Conservation (phyloP, 92 coral and sea anemone species). For the Zoanthus solanderi region DNA sequence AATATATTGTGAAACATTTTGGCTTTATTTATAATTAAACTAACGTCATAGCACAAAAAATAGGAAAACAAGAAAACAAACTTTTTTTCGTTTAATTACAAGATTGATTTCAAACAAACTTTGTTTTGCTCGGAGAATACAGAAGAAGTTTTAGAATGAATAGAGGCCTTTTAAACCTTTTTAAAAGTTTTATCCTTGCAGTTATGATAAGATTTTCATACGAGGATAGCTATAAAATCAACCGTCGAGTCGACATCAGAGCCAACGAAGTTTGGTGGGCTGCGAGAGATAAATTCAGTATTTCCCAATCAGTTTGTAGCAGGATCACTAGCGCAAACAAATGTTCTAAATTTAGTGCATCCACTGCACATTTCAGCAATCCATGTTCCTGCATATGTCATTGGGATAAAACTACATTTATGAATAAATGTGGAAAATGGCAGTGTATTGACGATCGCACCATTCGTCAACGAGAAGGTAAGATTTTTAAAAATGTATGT, state of each 20-base stretch:
- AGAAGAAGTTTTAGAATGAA: neutral
- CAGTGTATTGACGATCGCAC: constrained; percentile 18
- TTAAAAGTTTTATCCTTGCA: neutral
- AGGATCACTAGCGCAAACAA: neutral
- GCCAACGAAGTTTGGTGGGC: constrained; percentile 20
- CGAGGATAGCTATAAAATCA: neutral
- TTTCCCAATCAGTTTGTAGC: neutral
- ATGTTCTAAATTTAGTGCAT: neutral
- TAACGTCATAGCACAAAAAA: neutral
- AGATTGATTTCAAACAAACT: neutral
- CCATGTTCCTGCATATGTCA: constrained; percentile 21
- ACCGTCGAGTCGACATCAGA: neutral
- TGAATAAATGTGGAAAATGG: constrained; percentile 27
- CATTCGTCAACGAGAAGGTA: constrained; percentile 37
- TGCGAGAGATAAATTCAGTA: constrained; percentile 12
- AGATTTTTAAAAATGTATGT: neutral
- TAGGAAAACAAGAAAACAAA: neutral
- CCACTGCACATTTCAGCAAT: neutral
- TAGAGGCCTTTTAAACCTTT: too few species aligned
- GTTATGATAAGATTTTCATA: neutral
- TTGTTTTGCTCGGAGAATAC: neutral
- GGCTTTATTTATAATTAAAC: neutral
- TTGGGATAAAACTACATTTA: neutral
- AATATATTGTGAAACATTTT: neutral
- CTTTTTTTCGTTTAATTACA: neutral